Evolutionary conservation across 2,797 vertebrate genomes (phyloP).

Genomic region (Ciconia nigra): DNA sequence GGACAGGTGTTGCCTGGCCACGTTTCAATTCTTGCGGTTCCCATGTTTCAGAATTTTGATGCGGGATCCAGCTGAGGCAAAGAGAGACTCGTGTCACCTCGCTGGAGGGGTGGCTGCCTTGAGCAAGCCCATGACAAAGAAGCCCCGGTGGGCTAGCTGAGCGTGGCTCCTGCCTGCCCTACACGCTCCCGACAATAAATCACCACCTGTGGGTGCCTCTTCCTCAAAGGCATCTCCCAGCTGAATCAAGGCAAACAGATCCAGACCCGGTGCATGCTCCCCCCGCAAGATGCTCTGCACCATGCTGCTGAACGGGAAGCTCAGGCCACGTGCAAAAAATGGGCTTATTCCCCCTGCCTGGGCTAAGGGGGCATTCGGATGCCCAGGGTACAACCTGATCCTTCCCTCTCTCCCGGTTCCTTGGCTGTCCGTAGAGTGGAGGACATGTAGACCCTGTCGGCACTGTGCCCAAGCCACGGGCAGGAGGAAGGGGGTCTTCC

Average conservation of each 20-base stretch:
- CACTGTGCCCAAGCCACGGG: neutral
- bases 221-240: neutral
- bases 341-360: neutral
- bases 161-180: neutral
- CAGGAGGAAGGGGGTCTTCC: neutral
- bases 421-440: fast-evolving
- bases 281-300: neutral
- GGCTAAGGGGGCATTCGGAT: neutral
- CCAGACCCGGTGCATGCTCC: neutral
- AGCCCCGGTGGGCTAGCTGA: neutral
- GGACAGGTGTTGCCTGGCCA: neutral
- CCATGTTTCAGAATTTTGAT: neutral
- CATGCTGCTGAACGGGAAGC: neutral
- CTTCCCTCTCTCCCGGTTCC: neutral
- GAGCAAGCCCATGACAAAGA: neutral
- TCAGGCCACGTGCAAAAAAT: neutral
- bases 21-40: neutral
- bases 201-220: neutral
- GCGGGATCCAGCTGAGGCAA: neutral
- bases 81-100: fast-evolving
- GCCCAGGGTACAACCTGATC: neutral
- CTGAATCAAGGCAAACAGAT: neutral
- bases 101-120: neutral
- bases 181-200: fast-evolving
- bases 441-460: neutral